phyloP scores from a whole-genome alignment of 2,113 vertebrate genomes.

The Piaya cayana region DNA sequence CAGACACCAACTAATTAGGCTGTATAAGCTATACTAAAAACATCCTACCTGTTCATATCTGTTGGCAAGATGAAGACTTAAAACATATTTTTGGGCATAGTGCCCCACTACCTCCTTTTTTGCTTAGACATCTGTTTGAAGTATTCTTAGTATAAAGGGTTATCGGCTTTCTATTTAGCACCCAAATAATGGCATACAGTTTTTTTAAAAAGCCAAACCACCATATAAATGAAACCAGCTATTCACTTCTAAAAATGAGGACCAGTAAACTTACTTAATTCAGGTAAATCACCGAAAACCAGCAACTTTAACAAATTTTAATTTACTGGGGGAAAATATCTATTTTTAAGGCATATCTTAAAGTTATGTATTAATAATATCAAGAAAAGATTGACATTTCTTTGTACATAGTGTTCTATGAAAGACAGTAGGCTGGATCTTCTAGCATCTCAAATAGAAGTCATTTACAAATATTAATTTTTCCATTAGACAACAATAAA shows the following conservation, averaged over 20 bases:
- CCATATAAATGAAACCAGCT: neutral
- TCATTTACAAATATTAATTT: neutral
- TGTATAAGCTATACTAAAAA: neutral
- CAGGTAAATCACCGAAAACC: neutral
- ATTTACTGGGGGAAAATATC: neutral
- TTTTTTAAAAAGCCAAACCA: neutral
- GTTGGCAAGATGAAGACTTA: neutral
- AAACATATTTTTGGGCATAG: neutral
- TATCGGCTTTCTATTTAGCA: neutral
- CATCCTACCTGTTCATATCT: neutral
- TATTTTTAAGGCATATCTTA: neutral
- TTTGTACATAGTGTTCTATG: neutral
- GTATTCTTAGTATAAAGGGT: neutral
- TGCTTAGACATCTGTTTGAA: neutral
- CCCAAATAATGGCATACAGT: neutral
- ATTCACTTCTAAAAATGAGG: neutral
- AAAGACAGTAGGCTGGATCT: neutral
- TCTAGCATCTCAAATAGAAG: neutral
- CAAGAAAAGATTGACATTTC: neutral
- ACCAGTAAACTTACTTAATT: neutral
- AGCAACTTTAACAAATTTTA: neutral
- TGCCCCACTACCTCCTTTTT: neutral
- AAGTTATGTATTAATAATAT: neutral
- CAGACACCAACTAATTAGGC: neutral
- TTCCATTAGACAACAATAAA: neutral